Evolutionary conservation across 2,113 vertebrate species (phyloP).

Genomic region (Nothoprocta perdicaria): DNA sequence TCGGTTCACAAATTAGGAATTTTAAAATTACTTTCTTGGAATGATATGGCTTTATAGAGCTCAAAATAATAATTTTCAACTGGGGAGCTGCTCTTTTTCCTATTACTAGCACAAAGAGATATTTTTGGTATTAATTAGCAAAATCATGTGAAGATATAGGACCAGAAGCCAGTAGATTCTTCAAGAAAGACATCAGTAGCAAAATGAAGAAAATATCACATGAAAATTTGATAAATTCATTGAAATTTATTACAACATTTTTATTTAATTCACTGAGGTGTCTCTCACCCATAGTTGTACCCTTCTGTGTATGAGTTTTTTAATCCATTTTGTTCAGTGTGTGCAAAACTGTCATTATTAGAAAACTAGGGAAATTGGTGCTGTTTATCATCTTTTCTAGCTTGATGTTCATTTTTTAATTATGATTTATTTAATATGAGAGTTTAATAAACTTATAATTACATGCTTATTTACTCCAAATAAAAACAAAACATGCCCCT

Average conservation of each 20-base stretch:
- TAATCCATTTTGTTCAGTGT: neutral
- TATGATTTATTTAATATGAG: neutral
- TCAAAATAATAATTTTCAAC: neutral
- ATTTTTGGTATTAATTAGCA: neutral
- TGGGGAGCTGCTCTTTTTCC: neutral
- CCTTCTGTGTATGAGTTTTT: neutral
- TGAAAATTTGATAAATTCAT: neutral
- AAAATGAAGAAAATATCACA: neutral
- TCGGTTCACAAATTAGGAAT: neutral
- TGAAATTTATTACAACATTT: neutral
- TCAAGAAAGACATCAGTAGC: neutral
- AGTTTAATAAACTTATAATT: constrained; percentile 18
- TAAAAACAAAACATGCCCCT: neutral
- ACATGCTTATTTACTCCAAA: neutral
- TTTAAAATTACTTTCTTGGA: neutral
- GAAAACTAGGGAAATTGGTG: neutral
- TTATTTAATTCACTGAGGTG: neutral
- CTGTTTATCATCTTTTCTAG: neutral
- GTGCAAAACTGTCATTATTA: neutral
- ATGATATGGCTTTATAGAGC: neutral
- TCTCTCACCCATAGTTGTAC: neutral
- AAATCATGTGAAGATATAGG: neutral
- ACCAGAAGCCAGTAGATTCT: neutral
- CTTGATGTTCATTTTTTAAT: constrained; percentile 29
- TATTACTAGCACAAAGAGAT: neutral